phyloP scores from a whole-genome alignment of 2,888 invertebrate genomes.

The Galeruca laticollis region DNA sequence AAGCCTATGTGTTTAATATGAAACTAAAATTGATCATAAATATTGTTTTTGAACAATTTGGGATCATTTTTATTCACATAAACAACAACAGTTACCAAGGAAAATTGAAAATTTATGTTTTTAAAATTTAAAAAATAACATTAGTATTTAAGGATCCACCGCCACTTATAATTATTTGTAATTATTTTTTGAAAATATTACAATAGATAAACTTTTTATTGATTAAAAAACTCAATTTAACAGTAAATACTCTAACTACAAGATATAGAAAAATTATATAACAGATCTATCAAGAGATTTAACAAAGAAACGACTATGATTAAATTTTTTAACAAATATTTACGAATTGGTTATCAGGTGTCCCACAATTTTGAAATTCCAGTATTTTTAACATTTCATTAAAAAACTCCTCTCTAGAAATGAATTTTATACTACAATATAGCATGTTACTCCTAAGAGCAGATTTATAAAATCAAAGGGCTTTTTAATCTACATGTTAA shows the following conservation, averaged over 20 bases:
- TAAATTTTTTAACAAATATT: slow-evolving; percentile 16
- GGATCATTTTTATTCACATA: background rate
- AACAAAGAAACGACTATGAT: slow-evolving; percentile 12
- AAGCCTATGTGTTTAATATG: background rate
- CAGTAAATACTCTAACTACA: slow-evolving; percentile 37
- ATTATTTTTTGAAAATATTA: slow-evolving; percentile 2
- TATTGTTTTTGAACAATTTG: background rate
- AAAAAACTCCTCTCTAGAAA: too few species aligned
- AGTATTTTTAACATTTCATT: too few species aligned
- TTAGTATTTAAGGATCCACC: slow-evolving; percentile 12
- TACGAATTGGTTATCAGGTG: slow-evolving; percentile 14
- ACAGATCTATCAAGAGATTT: slow-evolving; percentile 30
- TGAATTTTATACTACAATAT: too few species aligned
- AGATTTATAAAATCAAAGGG: too few species aligned
- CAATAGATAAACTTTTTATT: slow-evolving; percentile 5
- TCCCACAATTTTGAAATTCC: background rate
- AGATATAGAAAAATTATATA: slow-evolving; percentile 26
- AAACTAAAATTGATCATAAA: background rate
- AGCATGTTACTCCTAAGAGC: too few species aligned
- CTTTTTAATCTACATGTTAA: too few species aligned
- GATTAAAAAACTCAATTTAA: background rate
- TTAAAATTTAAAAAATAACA: background rate
- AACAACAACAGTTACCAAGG: background rate
- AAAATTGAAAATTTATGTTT: background rate
- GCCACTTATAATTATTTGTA: background rate